Evolutionary conservation across 92 coral and sea anemone species (phyloP), one percentile per base, ranked within the genome.

Genomic region (Desmophyllum pertusum): DNA sequence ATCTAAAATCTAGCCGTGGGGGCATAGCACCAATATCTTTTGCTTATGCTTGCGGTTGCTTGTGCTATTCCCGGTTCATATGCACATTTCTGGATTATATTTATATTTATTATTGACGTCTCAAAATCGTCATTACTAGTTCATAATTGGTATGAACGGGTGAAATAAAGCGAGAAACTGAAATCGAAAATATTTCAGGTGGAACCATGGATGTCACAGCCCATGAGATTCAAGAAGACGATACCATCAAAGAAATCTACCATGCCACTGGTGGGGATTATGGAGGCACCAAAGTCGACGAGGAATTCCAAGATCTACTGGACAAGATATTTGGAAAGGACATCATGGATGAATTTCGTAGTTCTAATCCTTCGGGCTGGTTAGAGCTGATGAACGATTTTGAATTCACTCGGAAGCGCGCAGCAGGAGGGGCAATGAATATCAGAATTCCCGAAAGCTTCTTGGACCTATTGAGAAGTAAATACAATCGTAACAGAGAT

Each of bases 201-300:
- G 88, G 88, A 31, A 84, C 88, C 0, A 27, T 84, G 88, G 88
- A 84, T 78, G 73, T 77, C 10, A 85, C 89, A 6, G 84, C 84
- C 23, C 84, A 78, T 48, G 84, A 85, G 30, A 72, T 78, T 42
- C 37, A 14, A 7, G 52, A 85, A 6, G 79, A 74, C 6, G 84
- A 72, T 42, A 70, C 55, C 13, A 70, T 85, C 43, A 78, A 66
- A 40, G 89, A 85, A 80, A 85, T 85, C 25, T 61, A 77, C 41
- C 63, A 76, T 6, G 84, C 69, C 0, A 76, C 89, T 10, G 89
- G 89, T 25, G 89, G 89, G 2, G 72, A 37, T 1, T 76, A 21
- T 75, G 88, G 88, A 19, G 88, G 88, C 37, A 84, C 83, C 27
- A 76, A 84, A 46, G 88, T 85, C 68, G 84, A 85, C 77, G 30